Conservation (phyloP, 2,888 invertebrate species). For the Petrolisthes manimaculis region DNA sequence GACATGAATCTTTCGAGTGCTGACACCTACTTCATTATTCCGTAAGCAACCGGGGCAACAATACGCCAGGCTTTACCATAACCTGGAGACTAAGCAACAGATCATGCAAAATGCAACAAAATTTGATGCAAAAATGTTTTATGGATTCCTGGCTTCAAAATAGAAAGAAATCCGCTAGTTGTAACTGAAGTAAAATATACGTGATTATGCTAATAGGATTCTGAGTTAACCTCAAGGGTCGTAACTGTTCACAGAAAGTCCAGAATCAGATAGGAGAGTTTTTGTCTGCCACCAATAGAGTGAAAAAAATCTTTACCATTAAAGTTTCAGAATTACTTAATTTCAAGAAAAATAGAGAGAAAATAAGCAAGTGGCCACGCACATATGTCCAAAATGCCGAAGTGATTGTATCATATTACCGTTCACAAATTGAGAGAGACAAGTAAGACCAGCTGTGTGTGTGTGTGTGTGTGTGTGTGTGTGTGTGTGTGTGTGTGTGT, state of each 20-base stretch:
- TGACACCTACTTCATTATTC: background rate
- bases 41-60: background rate
- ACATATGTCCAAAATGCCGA: slow-evolving; percentile 1
- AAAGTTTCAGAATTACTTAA: background rate
- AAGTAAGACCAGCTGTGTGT: background rate
- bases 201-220: too few species aligned
- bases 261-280: too few species aligned
- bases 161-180: too few species aligned
- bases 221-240: too few species aligned
- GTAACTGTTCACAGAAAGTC: too few species aligned
- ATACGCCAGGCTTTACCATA: background rate
- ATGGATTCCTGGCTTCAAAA: too few species aligned
- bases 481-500: background rate
- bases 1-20: background rate
- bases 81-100: too few species aligned
- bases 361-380: background rate
- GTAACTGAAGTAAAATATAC: too few species aligned
- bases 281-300: background rate
- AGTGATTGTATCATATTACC: slow-evolving; percentile 28
- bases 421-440: background rate
- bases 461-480: too few species aligned
- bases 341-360: background rate
- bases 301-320: background rate
- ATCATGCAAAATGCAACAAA: too few species aligned
- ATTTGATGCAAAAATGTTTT: too few species aligned